Percentiles rank a stretch among this genome's conserved stretches.
phyloP scores from a whole-genome alignment of 2,888 invertebrate species.

The Imbricaverruca yamaguchii region DNA sequence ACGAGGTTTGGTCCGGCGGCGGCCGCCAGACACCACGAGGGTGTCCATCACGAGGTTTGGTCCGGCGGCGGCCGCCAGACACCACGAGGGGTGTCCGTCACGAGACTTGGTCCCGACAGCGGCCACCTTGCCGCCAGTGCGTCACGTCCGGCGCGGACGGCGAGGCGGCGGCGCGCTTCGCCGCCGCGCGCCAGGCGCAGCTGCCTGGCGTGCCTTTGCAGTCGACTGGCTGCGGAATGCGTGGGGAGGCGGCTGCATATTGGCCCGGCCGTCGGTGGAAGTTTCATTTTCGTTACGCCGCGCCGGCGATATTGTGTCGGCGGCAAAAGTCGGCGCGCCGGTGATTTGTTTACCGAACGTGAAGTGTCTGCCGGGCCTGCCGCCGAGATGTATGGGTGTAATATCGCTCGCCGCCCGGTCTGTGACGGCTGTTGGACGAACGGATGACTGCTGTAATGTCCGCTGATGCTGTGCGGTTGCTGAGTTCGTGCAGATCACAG shows the following conservation, averaged over 20 bases:
- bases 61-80: too few species aligned
- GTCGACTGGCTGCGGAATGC: not conserved
- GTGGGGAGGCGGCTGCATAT: constrained; percentile 3
- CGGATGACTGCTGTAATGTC: not conserved
- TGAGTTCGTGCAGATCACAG: too few species aligned
- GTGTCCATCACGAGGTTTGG: too few species aligned
- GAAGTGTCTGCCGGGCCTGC: not conserved
- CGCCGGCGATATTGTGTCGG: not conserved
- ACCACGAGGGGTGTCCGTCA: too few species aligned
- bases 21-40: too few species aligned
- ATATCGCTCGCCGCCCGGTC: not conserved
- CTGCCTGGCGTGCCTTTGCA: constrained; percentile 8
- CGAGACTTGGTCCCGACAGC: too few species aligned
- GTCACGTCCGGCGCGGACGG: too few species aligned
- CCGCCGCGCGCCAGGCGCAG: not conserved
- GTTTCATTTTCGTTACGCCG: not conserved
- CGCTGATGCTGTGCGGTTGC: not conserved
- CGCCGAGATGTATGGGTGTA: not conserved
- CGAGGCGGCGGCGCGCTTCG: too few species aligned
- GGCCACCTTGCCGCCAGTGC: too few species aligned
- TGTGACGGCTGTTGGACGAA: not conserved
- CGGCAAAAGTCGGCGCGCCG: not conserved
- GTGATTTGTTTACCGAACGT: constrained; percentile 10
- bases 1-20: too few species aligned
- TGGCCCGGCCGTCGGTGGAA: not conserved